Base-by-base conservation (phyloP, 2,113 vertebrate genomes). In the Tauraco erythrolophus region DNA sequence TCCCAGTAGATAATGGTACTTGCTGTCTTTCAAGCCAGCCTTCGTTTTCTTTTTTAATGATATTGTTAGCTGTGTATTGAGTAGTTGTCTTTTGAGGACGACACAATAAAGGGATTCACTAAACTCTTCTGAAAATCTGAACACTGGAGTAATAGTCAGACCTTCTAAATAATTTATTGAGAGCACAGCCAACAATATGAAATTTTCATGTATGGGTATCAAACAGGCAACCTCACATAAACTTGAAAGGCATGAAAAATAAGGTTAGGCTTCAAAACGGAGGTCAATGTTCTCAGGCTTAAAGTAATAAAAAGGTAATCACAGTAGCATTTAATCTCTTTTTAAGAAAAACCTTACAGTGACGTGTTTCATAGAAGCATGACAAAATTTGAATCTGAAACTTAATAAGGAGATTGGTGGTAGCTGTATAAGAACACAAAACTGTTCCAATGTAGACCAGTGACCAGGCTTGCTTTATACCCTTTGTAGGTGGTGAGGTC, bases 101-200 rank as follows among this genome's bases (percentile, higher is more conserved):
- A 68, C 82, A 95, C 92, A 97, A 94, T 83, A 96, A 97, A 96
- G 80, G 78, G 85, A 95, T 97, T 97, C 89, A 65, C 68, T 48
- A 91, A 96, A 96, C 56, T 92, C 91, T 96, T 96, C 92, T 96
- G 97, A 96, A 98, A 97, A 97, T 81, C 92, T 66, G 23, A 96
- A 94, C 62, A 64, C 87, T 83, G 81, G 77, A 77, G 92, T 98
- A 95, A 96, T 98, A 95, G 97, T 98, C 98, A 97, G 79, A 96
- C 77, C 37, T 78, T 85, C 93, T 98, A 97, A 98, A 98, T 98
- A 98, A 98, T 98, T 98, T 97, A 98, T 98, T n/a, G 84, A 97
- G 84, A 97, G 76, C 93, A 96, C 87, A 92, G 89, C 93, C 96
- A 98, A 97, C 96, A 97, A 91, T 98, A 98, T 98, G 98, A 98